Base-by-base conservation (phyloP, 1,140 invertebrate species). In the Carcinoscorpius rotundicauda region DNA sequence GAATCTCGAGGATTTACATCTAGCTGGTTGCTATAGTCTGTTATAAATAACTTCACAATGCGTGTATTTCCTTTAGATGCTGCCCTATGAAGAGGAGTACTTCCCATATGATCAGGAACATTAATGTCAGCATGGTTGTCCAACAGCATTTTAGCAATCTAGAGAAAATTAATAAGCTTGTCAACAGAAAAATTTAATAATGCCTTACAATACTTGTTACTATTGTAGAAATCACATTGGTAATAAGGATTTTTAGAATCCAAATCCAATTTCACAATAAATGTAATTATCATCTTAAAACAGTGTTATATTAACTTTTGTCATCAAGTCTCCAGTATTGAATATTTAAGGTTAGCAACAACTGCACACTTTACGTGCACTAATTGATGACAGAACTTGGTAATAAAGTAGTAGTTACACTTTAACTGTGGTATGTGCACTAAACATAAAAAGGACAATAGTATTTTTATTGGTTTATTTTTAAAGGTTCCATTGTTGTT, bases 1-100 rank as follows among this genome's bases (percentile, higher is more conserved):
- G 72, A 69, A 74, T 90, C 87, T 64, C 75, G 77, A 50, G 76
- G 68, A 74, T 88, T 81, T 64, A 81, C 73, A 53, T 79, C 73
- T 11, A 80, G 68, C 53, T 76, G 66, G 52, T 79, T 79, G 57
- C 77, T 77, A 67, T 79, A 76, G 49, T 82, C 77, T 58, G 84
- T 83, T 3, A 97, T 78, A 1, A 97, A 81, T 0, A 95, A 80
- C 64, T 88, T 80, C 10, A 97, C 79, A 0, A 93, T 91, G 50
- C 85, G 83, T 6, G 95, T 75, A 73, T 95, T 92, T 1, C 94
- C 94, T 74, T 91, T 84, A 64, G 88, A 85, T 0, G 92, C 89
- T 0, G 93, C 90, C 79, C 61, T 81, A 75, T 97, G 93, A 3
- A 97, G 86, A 0, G 93, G 90, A 0, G 93, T 95, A 76, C 93